Evolutionary conservation across 2,113 vertebrate genomes (phyloP).

Genomic region (Nycticebus coucang): DNA sequence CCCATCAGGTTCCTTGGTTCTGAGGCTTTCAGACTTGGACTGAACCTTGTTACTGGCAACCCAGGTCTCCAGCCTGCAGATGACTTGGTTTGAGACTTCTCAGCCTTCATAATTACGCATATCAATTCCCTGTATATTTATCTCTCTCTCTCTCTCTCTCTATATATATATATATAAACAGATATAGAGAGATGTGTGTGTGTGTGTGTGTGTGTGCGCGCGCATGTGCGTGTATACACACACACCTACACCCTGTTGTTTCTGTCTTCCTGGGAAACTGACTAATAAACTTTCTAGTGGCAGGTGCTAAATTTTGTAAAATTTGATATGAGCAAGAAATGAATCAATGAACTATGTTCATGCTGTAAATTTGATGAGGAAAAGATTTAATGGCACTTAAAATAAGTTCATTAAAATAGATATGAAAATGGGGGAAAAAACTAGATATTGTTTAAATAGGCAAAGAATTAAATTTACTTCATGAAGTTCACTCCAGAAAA

Average conservation of each 20-base stretch:
- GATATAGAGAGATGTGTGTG: no score
- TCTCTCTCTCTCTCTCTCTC: not conserved
- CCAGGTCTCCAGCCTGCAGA: not conserved
- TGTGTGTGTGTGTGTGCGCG: no score
- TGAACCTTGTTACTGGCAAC: not conserved
- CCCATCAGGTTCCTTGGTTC: not conserved
- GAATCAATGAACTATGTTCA: not conserved
- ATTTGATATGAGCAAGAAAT: not conserved
- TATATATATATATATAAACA: no score
- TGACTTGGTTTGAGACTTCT: not conserved
- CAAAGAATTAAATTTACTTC: not conserved
- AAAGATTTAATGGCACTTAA: not conserved
- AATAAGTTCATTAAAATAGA: slow-evolving; percentile 21
- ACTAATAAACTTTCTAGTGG: not conserved
- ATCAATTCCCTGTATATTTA: not conserved
- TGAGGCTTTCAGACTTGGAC: no score
- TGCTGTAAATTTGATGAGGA: not conserved
- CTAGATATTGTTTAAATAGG: not conserved
- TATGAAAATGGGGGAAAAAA: not conserved
- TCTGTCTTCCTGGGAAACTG: not conserved
- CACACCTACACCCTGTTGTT: not conserved
- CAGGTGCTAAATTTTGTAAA: not conserved
- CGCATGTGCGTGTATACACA: no score
- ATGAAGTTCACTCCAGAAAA: not conserved
- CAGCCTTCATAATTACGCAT: not conserved